These are phyloP conservation scores for Pteromalus puparum DNA, from an alignment of 1,140 invertebrate species.

Conservation along the genomic window DNA sequence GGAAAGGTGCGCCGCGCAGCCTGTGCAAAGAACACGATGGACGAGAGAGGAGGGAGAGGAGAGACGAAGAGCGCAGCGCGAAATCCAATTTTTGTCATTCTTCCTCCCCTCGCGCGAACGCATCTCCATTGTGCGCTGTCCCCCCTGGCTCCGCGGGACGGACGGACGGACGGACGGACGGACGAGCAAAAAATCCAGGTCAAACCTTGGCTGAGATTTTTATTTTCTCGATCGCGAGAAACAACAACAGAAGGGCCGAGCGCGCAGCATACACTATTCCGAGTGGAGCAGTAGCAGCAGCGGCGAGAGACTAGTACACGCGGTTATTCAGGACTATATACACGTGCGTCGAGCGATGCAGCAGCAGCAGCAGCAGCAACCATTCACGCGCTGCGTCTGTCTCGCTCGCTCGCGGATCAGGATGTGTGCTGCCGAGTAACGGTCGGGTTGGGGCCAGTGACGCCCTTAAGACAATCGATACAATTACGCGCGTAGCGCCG, in stretches of 20 bases:
- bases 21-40: not conserved
- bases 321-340: slow-evolving; percentile 5
- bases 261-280: not conserved
- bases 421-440: slow-evolving; percentile 12
- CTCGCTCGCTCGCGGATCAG: not conserved
- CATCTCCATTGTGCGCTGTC: not conserved
- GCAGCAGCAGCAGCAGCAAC: not conserved
- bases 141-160: not conserved
- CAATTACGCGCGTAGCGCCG: slow-evolving; percentile 23
- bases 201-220: slow-evolving; percentile 40
- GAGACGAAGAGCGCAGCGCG: not conserved
- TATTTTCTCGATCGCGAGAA: slow-evolving; percentile 16
- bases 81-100: slow-evolving; percentile 45
- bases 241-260: not conserved
- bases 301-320: not conserved
- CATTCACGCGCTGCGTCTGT: slow-evolving; percentile 26
- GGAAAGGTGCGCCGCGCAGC: not conserved
- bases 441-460: slow-evolving; percentile 37
- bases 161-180: not conserved
- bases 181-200: slow-evolving; percentile 48
- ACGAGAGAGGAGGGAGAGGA: not conserved
- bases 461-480: slow-evolving; percentile 53
- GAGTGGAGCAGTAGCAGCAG: slow-evolving; percentile 23
- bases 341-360: not conserved
- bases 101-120: not conserved